Conservation (phyloP, 2,113 vertebrate genomes). For the Sterna hirundo region DNA sequence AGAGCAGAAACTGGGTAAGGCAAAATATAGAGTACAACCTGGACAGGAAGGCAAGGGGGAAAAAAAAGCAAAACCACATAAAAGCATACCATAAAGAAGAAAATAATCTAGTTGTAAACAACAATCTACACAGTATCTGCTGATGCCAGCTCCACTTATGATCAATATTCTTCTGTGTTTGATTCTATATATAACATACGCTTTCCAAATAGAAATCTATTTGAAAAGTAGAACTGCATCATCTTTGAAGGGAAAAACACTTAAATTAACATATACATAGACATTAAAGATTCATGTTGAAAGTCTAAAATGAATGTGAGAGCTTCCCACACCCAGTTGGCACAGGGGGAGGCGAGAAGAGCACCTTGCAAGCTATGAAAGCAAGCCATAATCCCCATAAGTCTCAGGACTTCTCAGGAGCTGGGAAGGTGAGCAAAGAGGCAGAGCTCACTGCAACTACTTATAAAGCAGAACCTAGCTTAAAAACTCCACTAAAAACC, state of each 20-base stretch:
- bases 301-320: background rate
- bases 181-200: background rate
- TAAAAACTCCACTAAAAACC: background rate
- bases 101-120: background rate
- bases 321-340: background rate
- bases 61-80: background rate
- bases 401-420: background rate
- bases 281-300: background rate
- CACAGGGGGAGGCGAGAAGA: background rate
- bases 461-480: background rate
- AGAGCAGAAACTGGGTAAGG: background rate
- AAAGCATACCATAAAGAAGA: background rate
- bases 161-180: background rate
- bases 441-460: background rate
- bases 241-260: background rate
- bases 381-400: background rate
- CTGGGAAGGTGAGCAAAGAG: background rate
- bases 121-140: background rate
- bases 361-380: background rate
- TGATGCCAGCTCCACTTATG: background rate
- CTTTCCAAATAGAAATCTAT: background rate
- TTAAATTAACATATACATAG: background rate
- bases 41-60: background rate
- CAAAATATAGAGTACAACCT: background rate
- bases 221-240: background rate